A percentile compares a stretch with the other conserved stretches of the same genome.
Conservation (phyloP, 2,113 vertebrate species). For the Percopsis transmontana region DNA sequence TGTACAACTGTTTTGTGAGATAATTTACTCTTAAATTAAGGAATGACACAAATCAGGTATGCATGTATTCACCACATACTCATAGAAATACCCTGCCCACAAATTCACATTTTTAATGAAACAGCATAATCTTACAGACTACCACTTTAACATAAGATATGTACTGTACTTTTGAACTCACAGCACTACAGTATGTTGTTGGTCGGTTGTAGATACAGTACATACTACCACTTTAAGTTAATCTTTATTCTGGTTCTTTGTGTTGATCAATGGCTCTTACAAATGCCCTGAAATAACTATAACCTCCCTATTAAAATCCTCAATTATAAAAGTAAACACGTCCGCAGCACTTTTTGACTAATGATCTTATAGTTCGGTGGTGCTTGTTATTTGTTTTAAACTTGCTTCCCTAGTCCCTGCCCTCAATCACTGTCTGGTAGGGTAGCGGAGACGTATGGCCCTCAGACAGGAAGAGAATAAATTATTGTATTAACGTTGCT, state of each 20-base stretch:
- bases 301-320: not conserved
- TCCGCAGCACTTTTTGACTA: not conserved
- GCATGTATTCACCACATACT: too few species aligned
- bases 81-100: too few species aligned
- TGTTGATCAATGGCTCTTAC: conserved; percentile 2
- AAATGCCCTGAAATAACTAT: conserved; percentile 2
- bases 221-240: too few species aligned
- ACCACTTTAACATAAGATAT: too few species aligned
- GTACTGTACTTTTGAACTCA: too few species aligned
- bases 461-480: conserved; percentile 9
- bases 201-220: too few species aligned
- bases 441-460: conserved; percentile 20
- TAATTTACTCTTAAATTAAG: too few species aligned
- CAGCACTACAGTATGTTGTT: too few species aligned
- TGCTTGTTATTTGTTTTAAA: not conserved
- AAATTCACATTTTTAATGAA: too few species aligned
- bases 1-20: too few species aligned
- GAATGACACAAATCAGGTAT: too few species aligned
- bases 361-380: not conserved
- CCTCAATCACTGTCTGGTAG: conserved; percentile 3
- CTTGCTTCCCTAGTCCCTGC: not conserved
- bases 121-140: too few species aligned
- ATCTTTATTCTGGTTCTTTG: conserved; percentile 3
- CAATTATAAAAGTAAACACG: not conserved
- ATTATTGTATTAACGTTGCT: conserved; percentile 17